Evolutionary conservation across 2,113 vertebrate genomes (phyloP), one percentile per base, ranked within the genome.

Genomic region (Ranitomeya variabilis): DNA sequence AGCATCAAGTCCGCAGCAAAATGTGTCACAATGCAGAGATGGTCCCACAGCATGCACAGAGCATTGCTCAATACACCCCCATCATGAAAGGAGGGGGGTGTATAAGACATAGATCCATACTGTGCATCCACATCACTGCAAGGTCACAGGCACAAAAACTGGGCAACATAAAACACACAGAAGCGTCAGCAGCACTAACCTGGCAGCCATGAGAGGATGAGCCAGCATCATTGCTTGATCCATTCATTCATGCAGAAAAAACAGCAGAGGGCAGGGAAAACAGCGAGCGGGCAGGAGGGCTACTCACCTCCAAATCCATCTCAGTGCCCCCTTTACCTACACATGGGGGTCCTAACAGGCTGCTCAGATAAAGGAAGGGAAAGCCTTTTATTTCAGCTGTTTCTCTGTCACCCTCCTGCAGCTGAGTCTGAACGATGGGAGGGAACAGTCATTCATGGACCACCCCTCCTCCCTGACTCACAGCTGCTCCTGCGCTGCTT

Each of bases 151-250:
- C 85, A 67, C 64, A 83, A 59, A 4, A 69, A 57, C 51, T 13
- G 19, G 15, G 54, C 57, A 45, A 64, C 81, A 83, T 7, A 45
- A 83, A 84, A 52, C 79, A 88, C 91, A 80, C 91, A 81, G 69
- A 86, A 89, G 93, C 92, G 87, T 89, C 89, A 87, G 90, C 95
- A 98, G 90, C 95, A 99, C 98, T 98, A 93, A 99, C 98, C 98
- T 99, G 97, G 95, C 95, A 94, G 98, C 98, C 98, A 99, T 99
- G 94, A 91, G 95, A 95, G 95, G 94, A 92, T 90, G 93, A 87
- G 92, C 94, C 90, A 92, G 92, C 94, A 92, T 94, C 95, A 85
- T 94, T 91, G 94, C 91, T 92, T 91, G 91, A 91, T 91, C 96
- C 97, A 96, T 97, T 97, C 96, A 97, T 93, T 92, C 95, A 93